These are phyloP conservation scores for Cardiocondyla obscurior DNA, from an alignment of 1,140 invertebrate genomes.

Conservation along the genomic window DNA sequence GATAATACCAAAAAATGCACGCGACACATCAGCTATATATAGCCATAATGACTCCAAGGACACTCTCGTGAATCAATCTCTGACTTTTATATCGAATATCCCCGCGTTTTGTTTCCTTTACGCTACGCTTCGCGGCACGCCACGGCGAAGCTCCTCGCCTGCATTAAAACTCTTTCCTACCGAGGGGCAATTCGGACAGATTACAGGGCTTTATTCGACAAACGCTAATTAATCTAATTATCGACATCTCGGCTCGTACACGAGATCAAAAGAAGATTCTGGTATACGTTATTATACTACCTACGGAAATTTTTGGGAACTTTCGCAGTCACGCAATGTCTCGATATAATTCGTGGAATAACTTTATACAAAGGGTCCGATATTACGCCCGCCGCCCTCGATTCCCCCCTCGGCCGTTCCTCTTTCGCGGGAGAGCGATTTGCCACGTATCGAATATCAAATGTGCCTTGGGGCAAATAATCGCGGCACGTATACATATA, in stretches of 20 bases:
- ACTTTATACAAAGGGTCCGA: conserved; percentile 68
- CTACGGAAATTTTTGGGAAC: conserved; percentile 72
- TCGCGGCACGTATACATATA: not conserved
- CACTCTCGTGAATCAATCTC: conserved; percentile 51
- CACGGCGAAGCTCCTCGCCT: not conserved
- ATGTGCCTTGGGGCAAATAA: conserved; percentile 33
- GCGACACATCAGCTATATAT: not conserved
- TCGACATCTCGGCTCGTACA: conserved; percentile 75
- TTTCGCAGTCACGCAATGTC: conserved; percentile 79
- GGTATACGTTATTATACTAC: conserved; percentile 67
- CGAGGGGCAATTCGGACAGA: conserved; percentile 69
- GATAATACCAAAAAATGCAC: not conserved
- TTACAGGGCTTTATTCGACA: conserved; percentile 77
- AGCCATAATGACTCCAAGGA: not conserved
- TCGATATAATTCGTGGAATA: conserved; percentile 80
- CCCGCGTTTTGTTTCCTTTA: conserved; percentile 37
- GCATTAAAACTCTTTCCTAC: conserved; percentile 42
- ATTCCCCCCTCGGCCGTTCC: conserved; percentile 23
- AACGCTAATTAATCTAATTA: conserved; percentile 83
- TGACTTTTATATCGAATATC: conserved; percentile 47
- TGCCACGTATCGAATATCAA: conserved; percentile 61
- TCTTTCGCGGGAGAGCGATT: conserved; percentile 45
- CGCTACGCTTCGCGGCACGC: conserved; percentile 27
- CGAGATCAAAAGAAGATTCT: conserved; percentile 75
- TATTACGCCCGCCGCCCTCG: conserved; percentile 29